A percentile compares a stretch with the other conserved stretches of the same genome.
Conservation (phyloP, 2,888 invertebrate genomes). For the Minunthozetes semirufus region DNA sequence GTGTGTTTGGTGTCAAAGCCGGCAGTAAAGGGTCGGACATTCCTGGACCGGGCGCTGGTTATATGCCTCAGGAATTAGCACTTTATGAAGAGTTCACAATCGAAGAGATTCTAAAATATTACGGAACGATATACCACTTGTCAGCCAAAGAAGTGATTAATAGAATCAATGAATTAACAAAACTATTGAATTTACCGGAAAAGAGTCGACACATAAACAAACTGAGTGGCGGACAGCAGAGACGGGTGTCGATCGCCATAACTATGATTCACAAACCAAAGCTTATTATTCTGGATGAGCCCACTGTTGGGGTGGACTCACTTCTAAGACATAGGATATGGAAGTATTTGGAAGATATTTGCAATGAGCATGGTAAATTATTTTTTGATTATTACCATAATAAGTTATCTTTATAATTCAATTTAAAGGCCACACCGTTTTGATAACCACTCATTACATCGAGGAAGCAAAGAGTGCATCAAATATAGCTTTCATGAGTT, state of each 20-base stretch:
- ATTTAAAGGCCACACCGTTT: conserved; percentile 8
- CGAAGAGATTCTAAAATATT: conserved; percentile 34
- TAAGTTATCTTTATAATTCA: no score
- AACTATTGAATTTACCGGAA: conserved; percentile 36
- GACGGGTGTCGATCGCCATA: conserved; percentile 83
- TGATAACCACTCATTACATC: background rate
- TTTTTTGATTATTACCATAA: background rate
- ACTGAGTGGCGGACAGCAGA: conserved; percentile 73
- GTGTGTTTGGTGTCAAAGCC: conserved; percentile 33
- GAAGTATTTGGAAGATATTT: conserved; percentile 84
- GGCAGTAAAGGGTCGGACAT: conserved; percentile 13
- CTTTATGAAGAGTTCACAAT: conserved; percentile 38
- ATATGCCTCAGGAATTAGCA: conserved; percentile 39
- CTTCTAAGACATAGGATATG: conserved; percentile 71
- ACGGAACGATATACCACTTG: conserved; percentile 34
- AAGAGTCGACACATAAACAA: background rate
- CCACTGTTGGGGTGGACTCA: conserved; percentile 88
- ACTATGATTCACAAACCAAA: conserved; percentile 89
- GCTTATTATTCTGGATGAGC: conserved; percentile 81
- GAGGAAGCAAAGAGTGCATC: background rate
- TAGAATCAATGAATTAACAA: conserved; percentile 9
- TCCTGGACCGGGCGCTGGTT: conserved; percentile 31
- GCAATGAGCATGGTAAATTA: conserved; percentile 71
- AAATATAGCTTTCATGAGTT: background rate
- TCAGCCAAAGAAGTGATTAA: background rate